Conservation (phyloP, 2,113 vertebrate genomes). For the Cavia porcellus region DNA sequence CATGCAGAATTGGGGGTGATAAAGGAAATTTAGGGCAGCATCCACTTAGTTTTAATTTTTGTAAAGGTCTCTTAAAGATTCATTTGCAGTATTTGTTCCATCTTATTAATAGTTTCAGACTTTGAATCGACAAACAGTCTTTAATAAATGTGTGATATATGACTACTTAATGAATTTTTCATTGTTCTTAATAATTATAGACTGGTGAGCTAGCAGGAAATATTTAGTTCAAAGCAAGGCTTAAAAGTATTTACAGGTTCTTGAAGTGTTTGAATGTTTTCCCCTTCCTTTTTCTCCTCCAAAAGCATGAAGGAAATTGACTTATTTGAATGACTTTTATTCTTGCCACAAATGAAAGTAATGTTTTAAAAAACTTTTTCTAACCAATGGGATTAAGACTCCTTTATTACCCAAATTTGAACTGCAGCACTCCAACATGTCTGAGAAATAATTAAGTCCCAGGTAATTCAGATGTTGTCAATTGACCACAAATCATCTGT, state of each 20-base stretch:
- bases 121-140: background rate
- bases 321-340: constrained; percentile 35
- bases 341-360: background rate
- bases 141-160: background rate
- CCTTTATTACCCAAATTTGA: background rate
- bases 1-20: background rate
- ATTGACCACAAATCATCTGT: background rate
- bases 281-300: background rate
- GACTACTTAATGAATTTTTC: background rate
- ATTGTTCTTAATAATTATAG: background rate
- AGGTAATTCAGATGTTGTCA: background rate
- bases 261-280: background rate
- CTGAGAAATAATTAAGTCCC: constrained; percentile 27
- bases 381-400: background rate
- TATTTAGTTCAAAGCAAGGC: background rate
- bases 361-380: background rate
- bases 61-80: background rate
- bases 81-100: background rate
- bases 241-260: background rate
- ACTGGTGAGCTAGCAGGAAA: background rate
- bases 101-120: background rate
- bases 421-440: background rate
- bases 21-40: background rate
- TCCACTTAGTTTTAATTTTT: background rate
- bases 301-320: background rate